These are phyloP conservation scores for Pollimyrus isidori DNA, from an alignment of 2,113 vertebrate genomes.

Conservation along the genomic window DNA sequence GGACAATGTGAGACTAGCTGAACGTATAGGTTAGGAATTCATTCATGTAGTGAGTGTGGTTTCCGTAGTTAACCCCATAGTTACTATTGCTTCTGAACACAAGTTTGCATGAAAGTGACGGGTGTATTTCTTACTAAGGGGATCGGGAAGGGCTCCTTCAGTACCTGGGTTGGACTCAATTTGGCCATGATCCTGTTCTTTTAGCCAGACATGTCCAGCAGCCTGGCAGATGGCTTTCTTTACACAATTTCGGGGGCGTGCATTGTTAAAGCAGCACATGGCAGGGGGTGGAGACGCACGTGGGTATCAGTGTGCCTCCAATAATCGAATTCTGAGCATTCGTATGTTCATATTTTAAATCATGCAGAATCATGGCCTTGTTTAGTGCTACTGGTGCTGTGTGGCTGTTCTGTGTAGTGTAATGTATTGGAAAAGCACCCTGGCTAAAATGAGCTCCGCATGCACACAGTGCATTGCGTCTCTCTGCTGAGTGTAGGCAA, in stretches of 20 bases:
- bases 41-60: neutral
- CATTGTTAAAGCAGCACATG: neutral
- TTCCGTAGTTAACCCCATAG: neutral
- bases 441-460: neutral
- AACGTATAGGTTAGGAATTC: neutral
- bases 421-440: neutral
- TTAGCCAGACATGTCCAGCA: neutral
- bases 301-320: neutral
- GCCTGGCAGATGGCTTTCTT: neutral
- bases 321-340: neutral
- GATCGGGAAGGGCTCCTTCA: neutral
- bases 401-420: neutral
- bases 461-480: neutral
- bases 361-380: neutral
- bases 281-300: neutral
- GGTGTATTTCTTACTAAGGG: neutral
- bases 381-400: neutral
- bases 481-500: neutral
- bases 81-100: neutral
- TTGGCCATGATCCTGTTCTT: neutral
- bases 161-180: neutral
- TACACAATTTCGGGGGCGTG: neutral
- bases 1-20: neutral
- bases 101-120: neutral
- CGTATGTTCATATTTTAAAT: neutral